Conservation (phyloP, 2,113 vertebrate species). For the Bucco capensis region DNA sequence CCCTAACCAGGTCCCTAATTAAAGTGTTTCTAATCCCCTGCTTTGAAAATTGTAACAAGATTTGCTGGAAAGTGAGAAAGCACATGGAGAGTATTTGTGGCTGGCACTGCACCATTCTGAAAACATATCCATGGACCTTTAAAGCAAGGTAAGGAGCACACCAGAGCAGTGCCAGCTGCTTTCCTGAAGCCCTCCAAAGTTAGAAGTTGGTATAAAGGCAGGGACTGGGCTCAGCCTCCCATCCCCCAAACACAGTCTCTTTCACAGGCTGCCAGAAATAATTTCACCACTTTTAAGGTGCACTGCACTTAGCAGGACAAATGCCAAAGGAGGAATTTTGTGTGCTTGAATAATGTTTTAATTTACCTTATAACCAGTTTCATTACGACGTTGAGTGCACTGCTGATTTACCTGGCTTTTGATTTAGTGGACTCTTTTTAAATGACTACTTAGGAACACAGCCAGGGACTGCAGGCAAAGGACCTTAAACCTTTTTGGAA, state of each 20-base stretch:
- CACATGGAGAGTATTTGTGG: not conserved
- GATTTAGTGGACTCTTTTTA: conserved; percentile 33
- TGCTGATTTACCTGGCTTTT: conserved; percentile 62
- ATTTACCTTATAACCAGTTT: conserved; percentile 42
- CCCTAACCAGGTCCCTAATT: not conserved
- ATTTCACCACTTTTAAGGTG: conserved; percentile 17
- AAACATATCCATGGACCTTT: not conserved
- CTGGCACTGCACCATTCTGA: not conserved
- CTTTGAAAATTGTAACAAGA: conserved; percentile 25
- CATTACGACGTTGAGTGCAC: conserved; percentile 1
- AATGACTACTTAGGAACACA: not conserved
- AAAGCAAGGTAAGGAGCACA: not conserved
- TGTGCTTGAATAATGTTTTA: conserved; percentile 61
- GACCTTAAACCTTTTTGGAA: conserved; percentile 4
- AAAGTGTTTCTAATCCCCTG: not conserved
- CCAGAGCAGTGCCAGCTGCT: not conserved
- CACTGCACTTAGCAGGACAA: conserved; percentile 21
- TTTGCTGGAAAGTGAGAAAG: not conserved
- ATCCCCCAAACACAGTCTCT: not conserved
- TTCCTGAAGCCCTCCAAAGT: not conserved
- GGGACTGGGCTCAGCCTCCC: not conserved
- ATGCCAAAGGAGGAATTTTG: conserved; percentile 49
- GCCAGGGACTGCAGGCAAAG: conserved; percentile 41
- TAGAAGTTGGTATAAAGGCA: not conserved
- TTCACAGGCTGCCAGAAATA: conserved; percentile 30